A percentile compares a stretch with the other conserved stretches of the same genome.
These are phyloP conservation scores for Lagodon rhomboides DNA, from an alignment of 2,797 vertebrate species.

Conservation along the genomic window DNA sequence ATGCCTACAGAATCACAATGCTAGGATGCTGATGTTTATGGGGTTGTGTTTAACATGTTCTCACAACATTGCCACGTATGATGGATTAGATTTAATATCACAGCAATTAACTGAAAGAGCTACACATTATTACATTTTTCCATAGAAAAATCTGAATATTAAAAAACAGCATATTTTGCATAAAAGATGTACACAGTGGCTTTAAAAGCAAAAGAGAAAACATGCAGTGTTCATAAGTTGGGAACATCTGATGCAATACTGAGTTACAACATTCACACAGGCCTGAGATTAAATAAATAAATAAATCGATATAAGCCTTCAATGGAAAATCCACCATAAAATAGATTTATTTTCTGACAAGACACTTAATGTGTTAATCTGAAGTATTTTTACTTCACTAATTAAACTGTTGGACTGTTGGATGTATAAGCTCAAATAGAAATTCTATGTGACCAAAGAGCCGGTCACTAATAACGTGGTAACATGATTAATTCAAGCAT, in stretches of 20 bases:
- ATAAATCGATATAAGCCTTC: constrained; percentile 43
- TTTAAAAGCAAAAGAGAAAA: constrained; percentile 7
- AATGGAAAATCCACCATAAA: not conserved
- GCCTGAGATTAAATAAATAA: constrained; percentile 25
- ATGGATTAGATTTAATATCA: not conserved
- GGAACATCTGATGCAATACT: constrained; percentile 41
- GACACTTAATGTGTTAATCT: not conserved
- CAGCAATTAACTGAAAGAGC: too few relatives aligned
- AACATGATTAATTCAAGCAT: not conserved
- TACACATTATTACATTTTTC: too few relatives aligned
- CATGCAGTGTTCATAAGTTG: not conserved
- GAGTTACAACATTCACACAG: constrained; percentile 2
- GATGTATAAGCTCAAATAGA: not conserved
- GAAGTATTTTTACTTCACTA: not conserved
- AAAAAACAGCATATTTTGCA: not conserved
- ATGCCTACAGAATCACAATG: not conserved
- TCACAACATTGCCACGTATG: not conserved
- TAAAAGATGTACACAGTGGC: not conserved
- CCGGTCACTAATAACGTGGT: not conserved
- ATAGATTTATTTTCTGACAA: not conserved
- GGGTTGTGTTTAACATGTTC: not conserved
- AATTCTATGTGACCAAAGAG: not conserved
- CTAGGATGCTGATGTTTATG: not conserved
- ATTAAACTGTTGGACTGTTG: not conserved
- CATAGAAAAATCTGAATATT: not conserved